These are phyloP conservation scores for Cygnus buccinator DNA, from an alignment of 2,113 vertebrate species.

Conservation along the genomic window DNA sequence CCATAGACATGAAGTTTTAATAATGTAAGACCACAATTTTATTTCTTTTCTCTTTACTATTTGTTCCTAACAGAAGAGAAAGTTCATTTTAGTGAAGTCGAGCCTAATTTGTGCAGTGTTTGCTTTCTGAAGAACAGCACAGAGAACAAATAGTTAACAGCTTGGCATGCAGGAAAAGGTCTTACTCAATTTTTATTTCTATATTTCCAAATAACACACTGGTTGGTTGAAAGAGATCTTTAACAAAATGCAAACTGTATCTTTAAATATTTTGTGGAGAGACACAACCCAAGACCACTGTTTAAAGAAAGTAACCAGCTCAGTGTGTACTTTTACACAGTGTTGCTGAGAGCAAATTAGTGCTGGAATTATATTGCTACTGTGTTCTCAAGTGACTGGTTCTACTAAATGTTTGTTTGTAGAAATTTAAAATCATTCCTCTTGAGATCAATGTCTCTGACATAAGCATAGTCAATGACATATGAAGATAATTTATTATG, in stretches of 20 bases:
- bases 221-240: not conserved
- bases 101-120: not conserved
- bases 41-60: not conserved
- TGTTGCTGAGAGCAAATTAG: not conserved
- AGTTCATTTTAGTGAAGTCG: not conserved
- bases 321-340: not conserved
- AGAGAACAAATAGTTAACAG: not conserved
- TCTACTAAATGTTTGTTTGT: not conserved
- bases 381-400: slow-evolving; percentile 8
- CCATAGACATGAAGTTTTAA: not conserved
- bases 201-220: not conserved
- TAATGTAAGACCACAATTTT: not conserved
- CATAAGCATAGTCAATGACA: not conserved
- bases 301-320: not conserved
- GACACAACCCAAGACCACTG: not conserved
- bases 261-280: not conserved
- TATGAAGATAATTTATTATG: slow-evolving; percentile 34
- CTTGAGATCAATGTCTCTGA: slow-evolving; percentile 22
- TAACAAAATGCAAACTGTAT: not conserved
- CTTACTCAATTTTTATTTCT: not conserved
- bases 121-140: not conserved
- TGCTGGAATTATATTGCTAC: not conserved
- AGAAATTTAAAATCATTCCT: not conserved
- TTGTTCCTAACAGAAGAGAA: not conserved
- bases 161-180: not conserved